Conservation (phyloP, 2,113 vertebrate species). For the Xyrauchen texanus region DNA sequence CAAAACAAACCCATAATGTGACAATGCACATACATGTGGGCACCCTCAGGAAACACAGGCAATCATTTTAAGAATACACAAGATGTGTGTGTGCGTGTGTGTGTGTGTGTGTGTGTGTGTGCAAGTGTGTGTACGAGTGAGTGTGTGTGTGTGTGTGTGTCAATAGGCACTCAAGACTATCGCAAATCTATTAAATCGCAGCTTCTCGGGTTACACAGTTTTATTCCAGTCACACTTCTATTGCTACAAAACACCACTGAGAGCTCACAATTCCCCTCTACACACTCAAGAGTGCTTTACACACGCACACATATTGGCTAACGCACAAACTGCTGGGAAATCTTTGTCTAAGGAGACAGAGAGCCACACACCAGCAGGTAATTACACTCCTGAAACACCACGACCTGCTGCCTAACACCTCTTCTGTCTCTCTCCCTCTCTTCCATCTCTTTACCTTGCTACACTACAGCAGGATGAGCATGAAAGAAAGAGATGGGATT, state of each 20-base stretch:
- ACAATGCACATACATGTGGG: background rate
- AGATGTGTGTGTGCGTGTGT: constrained; percentile 3
- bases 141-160: constrained; percentile 17
- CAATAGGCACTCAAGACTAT: background rate
- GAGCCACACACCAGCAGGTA: constrained; percentile 46
- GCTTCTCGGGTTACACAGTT: background rate
- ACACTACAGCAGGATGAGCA: background rate
- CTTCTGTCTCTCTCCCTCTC: background rate
- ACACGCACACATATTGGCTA: constrained; percentile 39
- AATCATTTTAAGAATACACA: constrained; percentile 11
- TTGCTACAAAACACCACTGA: background rate
- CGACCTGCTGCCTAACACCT: constrained; percentile 31
- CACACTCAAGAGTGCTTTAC: constrained; percentile 37
- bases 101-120: constrained; percentile 16
- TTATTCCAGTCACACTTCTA: background rate
- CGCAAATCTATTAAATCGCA: background rate
- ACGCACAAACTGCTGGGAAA: constrained; percentile 30
- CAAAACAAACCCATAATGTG: background rate
- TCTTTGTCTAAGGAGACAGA: constrained; percentile 20
- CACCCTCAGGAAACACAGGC: background rate
- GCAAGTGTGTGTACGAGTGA: constrained; percentile 28
- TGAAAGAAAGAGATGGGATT: background rate
- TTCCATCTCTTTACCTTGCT: constrained; percentile 1
- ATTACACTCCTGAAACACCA: constrained; percentile 36
- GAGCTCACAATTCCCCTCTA: constrained; percentile 25